Evolutionary conservation across 1,140 invertebrate species (phyloP), one percentile per base, ranked within the genome.

Genomic region (Onthophagus taurus): DNA sequence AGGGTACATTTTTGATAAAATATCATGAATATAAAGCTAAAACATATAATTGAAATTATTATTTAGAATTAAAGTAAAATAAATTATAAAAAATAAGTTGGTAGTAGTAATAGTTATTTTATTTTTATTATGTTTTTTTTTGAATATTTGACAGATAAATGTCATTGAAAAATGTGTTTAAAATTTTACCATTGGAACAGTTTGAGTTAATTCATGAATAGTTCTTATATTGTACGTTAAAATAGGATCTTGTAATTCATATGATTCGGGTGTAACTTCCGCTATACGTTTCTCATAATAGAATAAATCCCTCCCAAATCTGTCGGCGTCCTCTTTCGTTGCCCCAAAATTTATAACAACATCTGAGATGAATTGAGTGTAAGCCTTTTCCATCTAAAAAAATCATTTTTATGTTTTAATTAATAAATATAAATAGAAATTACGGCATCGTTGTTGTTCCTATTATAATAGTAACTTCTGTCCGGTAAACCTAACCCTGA

Each of bases 241-340:
- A n/a, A 65, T 50, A 1, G 68, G 67, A 52, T 67, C 61, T 14
- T 52, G 48, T 16, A 69, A 51, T 19, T 57, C 54, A 17, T 44
- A 45, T 3, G 53, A 49, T 18, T 63, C 51, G 0, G 68, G 69
- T 31, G 67, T 69, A 33, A 74, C 69, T 54, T 75, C 72, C 2
- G 77, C 77, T 1, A 81, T 63, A 14, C 76, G 52, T 51, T 68
- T 71, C 54, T 81, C 77, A 54, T 76, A 78, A 31, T 63, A 63
- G 53, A 73, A 80, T 17, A 77, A 69, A 47, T 78, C 73, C 4
- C 72, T 65, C 6, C 70, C 68, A 53, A 78, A 79, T 33, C 63
- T 66, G 1, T 60, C 48, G 0, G 76, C 71, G 13, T 71, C 63
- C 7, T 58, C 52, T 18, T 56, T 65, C 9, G 66, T 69, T 3